Percentiles rank a stretch among this genome's conserved stretches.
Evolutionary conservation across 2,888 invertebrate species (phyloP).

Genomic region (Synergus laeviventris): DNA sequence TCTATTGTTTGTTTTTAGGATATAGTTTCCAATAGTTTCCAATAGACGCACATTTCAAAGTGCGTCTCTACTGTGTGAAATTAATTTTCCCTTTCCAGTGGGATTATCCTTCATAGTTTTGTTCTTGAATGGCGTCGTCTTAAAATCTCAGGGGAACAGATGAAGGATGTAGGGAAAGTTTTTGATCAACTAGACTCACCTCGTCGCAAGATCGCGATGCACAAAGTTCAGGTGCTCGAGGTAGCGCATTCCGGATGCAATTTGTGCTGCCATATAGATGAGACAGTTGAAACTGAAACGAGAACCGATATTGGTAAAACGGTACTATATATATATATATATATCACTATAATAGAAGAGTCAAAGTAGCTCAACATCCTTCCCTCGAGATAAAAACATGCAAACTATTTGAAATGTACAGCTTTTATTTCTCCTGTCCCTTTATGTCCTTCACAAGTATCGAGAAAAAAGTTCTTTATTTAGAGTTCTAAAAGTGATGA

Average conservation of each 20-base stretch:
- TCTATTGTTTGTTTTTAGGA: background rate
- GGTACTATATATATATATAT: constrained; percentile 46
- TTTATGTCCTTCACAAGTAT: too few species aligned
- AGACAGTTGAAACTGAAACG: constrained; percentile 83
- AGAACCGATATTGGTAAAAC: constrained; percentile 55
- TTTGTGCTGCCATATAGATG: constrained; percentile 89
- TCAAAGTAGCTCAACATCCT: constrained; percentile 53
- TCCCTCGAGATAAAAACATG: constrained; percentile 41
- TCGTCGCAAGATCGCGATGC: constrained; percentile 91
- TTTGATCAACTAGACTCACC: constrained; percentile 74
- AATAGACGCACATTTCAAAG: background rate
- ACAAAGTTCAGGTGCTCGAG: constrained; percentile 92
- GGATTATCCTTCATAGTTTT: constrained; percentile 32
- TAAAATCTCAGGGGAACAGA: constrained; percentile 8
- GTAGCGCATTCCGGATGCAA: constrained; percentile 94
- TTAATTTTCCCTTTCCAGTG: constrained; percentile 19
- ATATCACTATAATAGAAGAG: constrained; percentile 54
- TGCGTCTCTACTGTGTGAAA: background rate
- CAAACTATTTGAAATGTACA: background rate
- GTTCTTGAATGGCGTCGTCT: constrained; percentile 7
- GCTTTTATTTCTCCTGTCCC: too few species aligned
- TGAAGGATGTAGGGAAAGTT: background rate
- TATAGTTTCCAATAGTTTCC: background rate
- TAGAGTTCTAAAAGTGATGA: too few species aligned
- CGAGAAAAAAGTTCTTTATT: too few species aligned